A percentile compares a stretch with the other conserved stretches of the same genome.
These are phyloP conservation scores for Caenorhabditis remanei DNA, from an alignment of 1,140 invertebrate species.

Conservation along the genomic window DNA sequence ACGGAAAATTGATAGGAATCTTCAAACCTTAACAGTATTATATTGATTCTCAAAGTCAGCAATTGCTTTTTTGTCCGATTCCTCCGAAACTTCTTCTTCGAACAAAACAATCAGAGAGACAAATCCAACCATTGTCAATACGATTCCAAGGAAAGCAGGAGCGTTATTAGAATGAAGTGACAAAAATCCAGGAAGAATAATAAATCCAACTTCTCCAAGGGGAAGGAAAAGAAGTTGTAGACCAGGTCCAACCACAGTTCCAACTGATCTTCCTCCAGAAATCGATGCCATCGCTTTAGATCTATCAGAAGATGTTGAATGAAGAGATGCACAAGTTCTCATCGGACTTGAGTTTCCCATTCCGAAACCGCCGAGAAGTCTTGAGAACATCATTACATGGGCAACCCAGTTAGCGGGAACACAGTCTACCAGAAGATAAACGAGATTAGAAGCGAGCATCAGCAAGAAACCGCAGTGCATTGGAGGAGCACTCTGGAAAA, in stretches of 20 bases:
- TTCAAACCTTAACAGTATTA: neutral
- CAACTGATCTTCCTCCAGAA: constrained; percentile 33
- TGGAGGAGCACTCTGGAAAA: constrained; percentile 18
- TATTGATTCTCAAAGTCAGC: constrained; percentile 14
- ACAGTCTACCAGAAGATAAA: constrained; percentile 1
- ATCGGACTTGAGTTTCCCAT: constrained; percentile 46
- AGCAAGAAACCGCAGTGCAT: constrained; percentile 28
- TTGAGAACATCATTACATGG: constrained; percentile 14
- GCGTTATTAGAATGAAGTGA: constrained; percentile 17
- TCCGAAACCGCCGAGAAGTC: constrained; percentile 25
- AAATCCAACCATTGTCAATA: constrained; percentile 39
- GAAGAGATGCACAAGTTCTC: constrained; percentile 35
- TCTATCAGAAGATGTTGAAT: neutral
- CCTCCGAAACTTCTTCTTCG: neutral
- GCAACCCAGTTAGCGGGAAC: constrained; percentile 17
- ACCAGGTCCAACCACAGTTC: constrained; percentile 11
- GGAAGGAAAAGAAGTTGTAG: constrained; percentile 4
- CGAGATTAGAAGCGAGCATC: constrained; percentile 35
- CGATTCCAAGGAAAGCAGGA: constrained; percentile 23
- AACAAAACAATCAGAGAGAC: neutral
- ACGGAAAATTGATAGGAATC: neutral
- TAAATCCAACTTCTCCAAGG: constrained; percentile 8
- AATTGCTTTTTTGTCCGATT: neutral
- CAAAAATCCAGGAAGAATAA: constrained; percentile 3
- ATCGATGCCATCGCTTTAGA: constrained; percentile 37